Conservation (phyloP, 2,113 vertebrate genomes). For the Cephalophus harveyi region DNA sequence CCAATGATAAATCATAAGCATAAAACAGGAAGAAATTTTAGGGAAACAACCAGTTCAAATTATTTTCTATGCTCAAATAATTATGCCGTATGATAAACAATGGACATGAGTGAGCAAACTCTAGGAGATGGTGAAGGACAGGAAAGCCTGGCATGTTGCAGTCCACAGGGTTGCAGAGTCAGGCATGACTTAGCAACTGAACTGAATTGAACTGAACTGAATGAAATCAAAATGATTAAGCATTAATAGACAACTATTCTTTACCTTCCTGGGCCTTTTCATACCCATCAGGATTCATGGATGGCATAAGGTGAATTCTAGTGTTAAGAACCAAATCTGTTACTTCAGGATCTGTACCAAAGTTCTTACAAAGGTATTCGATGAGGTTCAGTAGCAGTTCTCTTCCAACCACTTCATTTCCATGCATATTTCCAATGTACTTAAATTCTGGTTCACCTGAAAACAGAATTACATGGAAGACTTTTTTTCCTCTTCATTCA, state of each 20-base stretch:
- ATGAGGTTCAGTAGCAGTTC: slow-evolving; percentile 96
- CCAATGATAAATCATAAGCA: not conserved
- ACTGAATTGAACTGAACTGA: not conserved
- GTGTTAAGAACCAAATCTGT: slow-evolving; percentile 89
- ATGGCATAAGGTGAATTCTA: slow-evolving; percentile 98
- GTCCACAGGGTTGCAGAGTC: not conserved
- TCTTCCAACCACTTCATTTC: slow-evolving; percentile 96
- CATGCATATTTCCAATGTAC: slow-evolving; percentile 98
- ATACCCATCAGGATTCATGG: slow-evolving; percentile 99
- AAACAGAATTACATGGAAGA: slow-evolving; percentile 40
- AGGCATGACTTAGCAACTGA: not conserved
- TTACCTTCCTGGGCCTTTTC: slow-evolving; percentile 92
- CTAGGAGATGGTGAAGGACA: not conserved
- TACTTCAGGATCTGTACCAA: slow-evolving; percentile 91
- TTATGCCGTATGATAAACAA: not conserved
- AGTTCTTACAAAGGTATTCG: slow-evolving; percentile 96
- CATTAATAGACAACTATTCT: not conserved
- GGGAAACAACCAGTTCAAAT: slow-evolving; percentile 11
- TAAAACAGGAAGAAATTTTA: not conserved
- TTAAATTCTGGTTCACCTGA: slow-evolving; percentile 98
- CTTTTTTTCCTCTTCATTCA: not conserved
- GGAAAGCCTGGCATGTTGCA: not conserved
- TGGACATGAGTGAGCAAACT: not conserved
- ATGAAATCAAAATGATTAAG: not conserved
- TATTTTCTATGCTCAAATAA: not conserved